Conservation (phyloP, 2,797 vertebrate genomes). For the Avahi laniger region DNA sequence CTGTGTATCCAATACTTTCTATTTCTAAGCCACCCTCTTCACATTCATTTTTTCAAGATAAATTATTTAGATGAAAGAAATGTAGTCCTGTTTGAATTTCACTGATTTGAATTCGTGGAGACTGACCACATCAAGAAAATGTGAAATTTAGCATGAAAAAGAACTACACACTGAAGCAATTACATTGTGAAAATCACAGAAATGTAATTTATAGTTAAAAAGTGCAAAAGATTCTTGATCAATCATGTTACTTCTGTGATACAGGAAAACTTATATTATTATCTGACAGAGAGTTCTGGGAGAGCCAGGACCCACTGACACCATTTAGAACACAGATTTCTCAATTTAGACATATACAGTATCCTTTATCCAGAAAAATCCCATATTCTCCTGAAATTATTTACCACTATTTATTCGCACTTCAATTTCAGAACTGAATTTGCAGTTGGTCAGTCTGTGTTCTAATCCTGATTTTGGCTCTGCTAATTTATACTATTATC, state of each 20-base stretch:
- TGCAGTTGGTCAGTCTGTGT: not conserved
- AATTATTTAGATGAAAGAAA: constrained; percentile 75
- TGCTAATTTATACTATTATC: not conserved
- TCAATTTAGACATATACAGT: not conserved
- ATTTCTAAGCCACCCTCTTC: constrained; percentile 42
- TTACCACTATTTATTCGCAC: not conserved
- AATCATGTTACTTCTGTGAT: not conserved
- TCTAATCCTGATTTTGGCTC: not conserved
- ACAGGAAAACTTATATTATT: not conserved
- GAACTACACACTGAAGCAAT: constrained; percentile 68
- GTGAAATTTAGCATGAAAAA: constrained; percentile 71
- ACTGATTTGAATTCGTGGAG: constrained; percentile 40
- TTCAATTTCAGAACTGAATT: not conserved
- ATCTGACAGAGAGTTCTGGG: not conserved
- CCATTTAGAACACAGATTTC: not conserved
- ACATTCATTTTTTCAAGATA: constrained; percentile 72
- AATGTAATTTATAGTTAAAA: constrained; percentile 67
- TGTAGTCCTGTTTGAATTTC: constrained; percentile 62
- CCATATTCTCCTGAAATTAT: not conserved
- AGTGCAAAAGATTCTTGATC: constrained; percentile 9
- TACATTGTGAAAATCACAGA: constrained; percentile 56
- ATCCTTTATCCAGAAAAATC: not conserved
- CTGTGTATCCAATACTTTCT: constrained; percentile 59
- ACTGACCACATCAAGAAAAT: constrained; percentile 69
- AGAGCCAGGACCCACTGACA: not conserved